A percentile compares a stretch with the other conserved stretches of the same genome.
These are phyloP conservation scores for Muscidifurax raptorellus DNA, from an alignment of 1,140 invertebrate genomes.

Conservation along the genomic window DNA sequence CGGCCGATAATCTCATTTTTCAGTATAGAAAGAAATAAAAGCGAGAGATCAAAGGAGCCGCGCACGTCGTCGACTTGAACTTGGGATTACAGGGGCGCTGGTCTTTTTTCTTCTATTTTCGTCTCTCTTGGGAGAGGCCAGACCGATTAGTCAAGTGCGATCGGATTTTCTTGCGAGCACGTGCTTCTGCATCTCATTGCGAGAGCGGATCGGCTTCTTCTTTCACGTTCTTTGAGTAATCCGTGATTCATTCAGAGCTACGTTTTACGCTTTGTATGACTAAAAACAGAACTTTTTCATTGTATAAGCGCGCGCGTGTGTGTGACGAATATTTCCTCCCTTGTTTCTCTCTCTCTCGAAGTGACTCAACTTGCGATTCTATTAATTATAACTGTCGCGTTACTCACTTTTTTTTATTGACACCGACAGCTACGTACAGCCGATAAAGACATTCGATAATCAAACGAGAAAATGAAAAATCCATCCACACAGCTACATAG, in stretches of 20 bases:
- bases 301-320: too few relatives aligned
- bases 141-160: slow-evolving; percentile 12
- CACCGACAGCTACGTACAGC: background rate
- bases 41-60: slow-evolving; percentile 16
- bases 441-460: background rate
- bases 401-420: background rate
- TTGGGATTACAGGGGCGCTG: slow-evolving; percentile 20
- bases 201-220: too few relatives aligned
- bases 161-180: background rate
- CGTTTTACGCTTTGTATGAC: too few relatives aligned
- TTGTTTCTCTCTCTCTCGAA: too few relatives aligned
- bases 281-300: too few relatives aligned
- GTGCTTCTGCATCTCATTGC: too few relatives aligned
- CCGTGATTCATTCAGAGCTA: too few relatives aligned
- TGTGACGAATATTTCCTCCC: too few relatives aligned
- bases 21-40: background rate
- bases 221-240: too few relatives aligned
- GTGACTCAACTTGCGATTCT: too few relatives aligned
- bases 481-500: too few relatives aligned
- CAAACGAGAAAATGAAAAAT: background rate
- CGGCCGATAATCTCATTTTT: background rate
- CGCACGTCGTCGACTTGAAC: slow-evolving; percentile 17
- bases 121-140: too few relatives aligned
- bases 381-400: background rate
- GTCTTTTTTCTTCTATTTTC: slow-evolving; percentile 1